Evolutionary conservation across 2,113 vertebrate species (phyloP).

Genomic region (Callorhinus ursinus): DNA sequence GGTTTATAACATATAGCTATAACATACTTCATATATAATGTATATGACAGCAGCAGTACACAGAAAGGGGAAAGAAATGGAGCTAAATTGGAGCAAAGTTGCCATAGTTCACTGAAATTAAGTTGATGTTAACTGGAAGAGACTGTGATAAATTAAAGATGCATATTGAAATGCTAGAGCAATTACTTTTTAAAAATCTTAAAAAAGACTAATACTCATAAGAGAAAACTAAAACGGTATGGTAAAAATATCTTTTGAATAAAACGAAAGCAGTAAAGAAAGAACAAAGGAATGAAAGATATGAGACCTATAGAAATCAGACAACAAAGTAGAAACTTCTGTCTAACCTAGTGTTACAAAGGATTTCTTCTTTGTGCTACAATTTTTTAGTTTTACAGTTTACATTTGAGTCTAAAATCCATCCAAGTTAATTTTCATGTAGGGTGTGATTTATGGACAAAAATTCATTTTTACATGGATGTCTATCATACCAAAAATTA

Average conservation of each 20-base stretch:
- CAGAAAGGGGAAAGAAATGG: not conserved
- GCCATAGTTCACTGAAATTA: not conserved
- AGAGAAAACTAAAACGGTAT: not conserved
- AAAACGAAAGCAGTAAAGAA: not conserved
- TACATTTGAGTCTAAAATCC: not conserved
- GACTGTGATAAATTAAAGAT: not conserved
- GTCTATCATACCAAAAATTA: not conserved
- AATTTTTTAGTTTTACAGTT: not conserved
- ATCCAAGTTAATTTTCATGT: not conserved
- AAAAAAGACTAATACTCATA: not conserved
- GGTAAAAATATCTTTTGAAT: not conserved
- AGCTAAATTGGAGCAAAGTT: not conserved
- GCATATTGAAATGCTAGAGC: not conserved
- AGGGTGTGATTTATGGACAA: not conserved
- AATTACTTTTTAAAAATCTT: not conserved
- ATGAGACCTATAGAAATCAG: not conserved
- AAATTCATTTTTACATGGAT: not conserved
- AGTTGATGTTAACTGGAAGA: not conserved
- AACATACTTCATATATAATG: not conserved
- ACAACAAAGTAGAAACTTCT: not conserved
- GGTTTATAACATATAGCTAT: not conserved
- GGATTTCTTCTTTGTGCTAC: not conserved
- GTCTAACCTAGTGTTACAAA: not conserved
- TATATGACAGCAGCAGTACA: not conserved
- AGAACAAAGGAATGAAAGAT: not conserved